Base-by-base conservation (phyloP, 2,888 invertebrate genomes). In the Pediacus dermestoides region DNA sequence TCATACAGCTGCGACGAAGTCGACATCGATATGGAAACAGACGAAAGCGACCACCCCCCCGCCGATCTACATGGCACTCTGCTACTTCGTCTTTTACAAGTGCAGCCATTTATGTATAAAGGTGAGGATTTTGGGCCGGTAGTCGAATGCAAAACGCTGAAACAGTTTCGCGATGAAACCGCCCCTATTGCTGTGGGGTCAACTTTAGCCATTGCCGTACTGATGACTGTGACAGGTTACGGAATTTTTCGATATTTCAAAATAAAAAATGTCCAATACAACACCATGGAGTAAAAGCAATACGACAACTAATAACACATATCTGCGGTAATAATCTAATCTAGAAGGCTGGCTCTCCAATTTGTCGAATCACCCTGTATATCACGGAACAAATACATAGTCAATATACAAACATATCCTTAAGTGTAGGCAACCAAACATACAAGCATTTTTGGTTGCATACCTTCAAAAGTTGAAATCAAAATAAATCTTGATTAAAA, bases 31-130 rank as follows among this genome's bases (percentile, higher is more conserved):
- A 68, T 91, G 45, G 70, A 52, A 64, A 68, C 60, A 66, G 70
- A 64, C 63, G 66, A 58, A 68, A 62, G 62, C 7, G 61, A 63
- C 16, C 52, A 57, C 22, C 55, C 62, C 9, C 63, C 66, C 7
- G 55, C 62, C 16, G 63, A 56, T n/a, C 42, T 70, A n/a, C 52
- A 51, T 2, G 70, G 69, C 2, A 56, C 58, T 2, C 41, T 70
- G 2, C 55, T 62, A 14, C 44, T 70, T 9, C 54, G 69, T 34
- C 49, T 58, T 10, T 50, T 64, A 10, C 62, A 63, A 33, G 76
- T 92, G 39, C 91, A 92, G 61, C 88, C 91, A 13, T 92, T 91
- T 69, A 90, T 90, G 80, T 88, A 87, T 70, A 86, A 87, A 63
- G 83, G 82, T 27, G 81, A 82, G 64, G 67, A 80, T 63, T 75